These are phyloP conservation scores for Mesoclemmys tuberculata DNA, from an alignment of 2,113 vertebrate genomes.

Conservation along the genomic window DNA sequence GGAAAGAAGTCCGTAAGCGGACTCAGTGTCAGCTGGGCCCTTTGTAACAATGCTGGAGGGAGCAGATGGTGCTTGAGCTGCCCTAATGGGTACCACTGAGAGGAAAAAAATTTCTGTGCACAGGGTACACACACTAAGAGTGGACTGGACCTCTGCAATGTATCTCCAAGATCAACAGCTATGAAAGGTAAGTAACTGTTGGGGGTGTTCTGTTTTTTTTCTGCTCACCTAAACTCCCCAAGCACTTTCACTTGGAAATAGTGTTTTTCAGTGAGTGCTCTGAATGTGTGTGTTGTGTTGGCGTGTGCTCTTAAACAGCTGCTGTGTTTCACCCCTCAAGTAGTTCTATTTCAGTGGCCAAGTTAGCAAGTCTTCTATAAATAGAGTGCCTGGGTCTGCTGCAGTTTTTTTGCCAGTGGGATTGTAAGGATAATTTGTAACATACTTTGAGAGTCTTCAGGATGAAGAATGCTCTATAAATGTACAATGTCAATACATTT, in stretches of 20 bases:
- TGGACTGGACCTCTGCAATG: neutral
- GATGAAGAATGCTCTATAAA: neutral
- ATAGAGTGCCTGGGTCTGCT: neutral
- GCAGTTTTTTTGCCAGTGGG: neutral
- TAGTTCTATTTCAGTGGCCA: neutral
- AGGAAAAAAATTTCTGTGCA: neutral
- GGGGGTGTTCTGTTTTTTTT: neutral
- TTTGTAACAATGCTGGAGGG: neutral
- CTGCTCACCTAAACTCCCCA: neutral
- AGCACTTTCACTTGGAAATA: neutral
- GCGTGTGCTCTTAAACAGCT: neutral
- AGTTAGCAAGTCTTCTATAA: neutral
- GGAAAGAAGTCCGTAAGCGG: neutral
- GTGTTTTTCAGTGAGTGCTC: neutral
- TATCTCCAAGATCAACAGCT: neutral
- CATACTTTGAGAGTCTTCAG: neutral
- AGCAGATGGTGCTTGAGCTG: neutral
- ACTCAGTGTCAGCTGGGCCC: neutral
- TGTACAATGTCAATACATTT: neutral
- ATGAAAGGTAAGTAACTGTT: neutral
- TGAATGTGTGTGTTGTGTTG: neutral
- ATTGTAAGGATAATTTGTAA: neutral
- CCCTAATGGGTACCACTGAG: neutral
- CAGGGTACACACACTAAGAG: neutral
- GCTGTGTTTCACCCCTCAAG: neutral